phyloP scores from a whole-genome alignment of 2,797 vertebrate species.

The Pangasius krempfi region DNA sequence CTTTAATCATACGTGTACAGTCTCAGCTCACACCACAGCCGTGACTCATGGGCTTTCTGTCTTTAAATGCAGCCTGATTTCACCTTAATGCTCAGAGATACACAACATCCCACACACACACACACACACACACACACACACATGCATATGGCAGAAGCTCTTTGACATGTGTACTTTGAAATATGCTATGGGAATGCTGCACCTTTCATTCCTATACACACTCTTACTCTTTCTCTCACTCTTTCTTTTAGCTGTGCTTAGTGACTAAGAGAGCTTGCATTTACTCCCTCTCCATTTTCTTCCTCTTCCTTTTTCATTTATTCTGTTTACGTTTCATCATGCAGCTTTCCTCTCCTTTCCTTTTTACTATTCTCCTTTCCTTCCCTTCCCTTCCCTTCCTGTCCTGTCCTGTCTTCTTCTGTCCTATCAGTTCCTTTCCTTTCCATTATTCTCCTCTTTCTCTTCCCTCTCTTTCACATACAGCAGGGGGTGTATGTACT shows the following conservation, averaged over 20 bases:
- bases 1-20: not conserved
- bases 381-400: not conserved
- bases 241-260: not conserved
- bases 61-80: conserved; percentile 22
- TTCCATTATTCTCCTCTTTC: conserved; percentile 33
- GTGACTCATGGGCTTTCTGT: conserved; percentile 28
- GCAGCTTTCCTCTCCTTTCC: not conserved
- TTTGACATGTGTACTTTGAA: not conserved
- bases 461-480: not conserved
- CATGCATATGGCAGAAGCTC: not conserved
- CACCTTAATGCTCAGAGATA: not conserved
- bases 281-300: not conserved
- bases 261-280: not conserved
- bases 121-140: not conserved
- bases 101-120: conserved; percentile 1
- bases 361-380: not conserved
- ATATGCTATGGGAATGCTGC: not conserved
- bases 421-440: not conserved
- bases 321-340: conserved; percentile 40
- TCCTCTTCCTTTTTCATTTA: not conserved
- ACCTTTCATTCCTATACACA: not conserved
- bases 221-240: not conserved
- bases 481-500: not conserved
- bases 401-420: not conserved
- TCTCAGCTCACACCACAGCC: conserved; percentile 18